A percentile compares a stretch with the other conserved stretches of the same genome.
These are phyloP conservation scores for Frieseomelitta varia DNA, from an alignment of 1,140 invertebrate genomes.

Conservation along the genomic window DNA sequence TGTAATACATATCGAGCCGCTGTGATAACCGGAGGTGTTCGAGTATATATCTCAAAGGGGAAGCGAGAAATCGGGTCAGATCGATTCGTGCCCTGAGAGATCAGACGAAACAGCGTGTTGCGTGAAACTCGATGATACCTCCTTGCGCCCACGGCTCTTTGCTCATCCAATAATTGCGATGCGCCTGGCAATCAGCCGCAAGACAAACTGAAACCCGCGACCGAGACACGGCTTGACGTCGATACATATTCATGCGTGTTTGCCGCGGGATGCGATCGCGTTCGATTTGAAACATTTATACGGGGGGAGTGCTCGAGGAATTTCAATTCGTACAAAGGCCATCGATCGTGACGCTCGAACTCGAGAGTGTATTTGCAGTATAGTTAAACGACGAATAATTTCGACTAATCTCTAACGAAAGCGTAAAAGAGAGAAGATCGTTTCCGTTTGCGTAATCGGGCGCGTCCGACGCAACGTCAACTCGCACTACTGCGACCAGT, in stretches of 20 bases:
- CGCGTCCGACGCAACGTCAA: too few relatives aligned
- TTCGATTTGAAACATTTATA: background rate
- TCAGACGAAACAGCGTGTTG: constrained; percentile 44
- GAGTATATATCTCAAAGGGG: constrained; percentile 18
- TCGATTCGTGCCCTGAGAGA: constrained; percentile 34
- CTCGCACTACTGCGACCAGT: too few relatives aligned
- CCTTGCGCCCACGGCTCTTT: constrained; percentile 53
- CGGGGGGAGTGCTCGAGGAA: background rate
- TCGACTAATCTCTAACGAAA: too few relatives aligned
- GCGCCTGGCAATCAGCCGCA: constrained; percentile 48
- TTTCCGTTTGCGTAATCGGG: too few relatives aligned
- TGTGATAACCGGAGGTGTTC: background rate
- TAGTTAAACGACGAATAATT: background rate
- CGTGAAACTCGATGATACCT: constrained; percentile 49
- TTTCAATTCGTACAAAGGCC: background rate
- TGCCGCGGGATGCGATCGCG: background rate
- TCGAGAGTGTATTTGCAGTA: background rate
- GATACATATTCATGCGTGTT: constrained; percentile 16
- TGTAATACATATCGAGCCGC: too few relatives aligned
- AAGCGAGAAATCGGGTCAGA: constrained; percentile 33
- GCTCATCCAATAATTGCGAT: constrained; percentile 49
- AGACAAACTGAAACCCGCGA: constrained; percentile 54
- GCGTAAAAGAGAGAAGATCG: too few relatives aligned
- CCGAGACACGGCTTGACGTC: constrained; percentile 16
- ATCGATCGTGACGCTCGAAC: background rate